Conservation (phyloP, 2,797 vertebrate species). For the Spea hammondii region DNA sequence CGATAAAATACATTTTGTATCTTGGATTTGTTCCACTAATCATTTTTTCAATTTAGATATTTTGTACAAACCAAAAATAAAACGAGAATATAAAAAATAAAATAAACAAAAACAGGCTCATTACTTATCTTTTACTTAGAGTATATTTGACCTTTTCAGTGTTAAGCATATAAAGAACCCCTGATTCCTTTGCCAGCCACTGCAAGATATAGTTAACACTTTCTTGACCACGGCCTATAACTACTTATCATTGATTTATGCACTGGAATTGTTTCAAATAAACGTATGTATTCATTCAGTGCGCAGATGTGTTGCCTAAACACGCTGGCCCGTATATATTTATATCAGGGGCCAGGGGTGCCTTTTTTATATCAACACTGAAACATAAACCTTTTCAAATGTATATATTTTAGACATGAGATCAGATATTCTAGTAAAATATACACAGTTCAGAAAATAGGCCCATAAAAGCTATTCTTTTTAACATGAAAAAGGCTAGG, state of each 20-base stretch:
- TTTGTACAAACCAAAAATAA: too few relatives aligned
- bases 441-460: neutral
- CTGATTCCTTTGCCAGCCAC: neutral
- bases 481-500: neutral
- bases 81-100: too few relatives aligned
- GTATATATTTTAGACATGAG: neutral
- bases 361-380: slow-evolving; percentile 3
- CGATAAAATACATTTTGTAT: too few relatives aligned
- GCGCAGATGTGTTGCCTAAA: slow-evolving; percentile 23
- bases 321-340: neutral
- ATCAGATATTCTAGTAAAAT: neutral
- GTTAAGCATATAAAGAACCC: too few relatives aligned
- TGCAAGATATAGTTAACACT: neutral
- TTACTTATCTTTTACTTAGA: too few relatives aligned
- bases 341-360: neutral
- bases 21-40: too few relatives aligned
- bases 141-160: too few relatives aligned
- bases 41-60: too few relatives aligned
- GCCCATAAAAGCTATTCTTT: neutral
- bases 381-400: slow-evolving; percentile 19
- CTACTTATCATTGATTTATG: slow-evolving; percentile 15
- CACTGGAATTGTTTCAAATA: slow-evolving; percentile 34
- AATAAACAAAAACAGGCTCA: too few relatives aligned
- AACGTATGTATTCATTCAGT: slow-evolving; percentile 53
- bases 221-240: neutral